These are phyloP conservation scores for Chymomyza caudatula DNA, from an alignment of 2,888 invertebrate genomes.

Conservation along the genomic window DNA sequence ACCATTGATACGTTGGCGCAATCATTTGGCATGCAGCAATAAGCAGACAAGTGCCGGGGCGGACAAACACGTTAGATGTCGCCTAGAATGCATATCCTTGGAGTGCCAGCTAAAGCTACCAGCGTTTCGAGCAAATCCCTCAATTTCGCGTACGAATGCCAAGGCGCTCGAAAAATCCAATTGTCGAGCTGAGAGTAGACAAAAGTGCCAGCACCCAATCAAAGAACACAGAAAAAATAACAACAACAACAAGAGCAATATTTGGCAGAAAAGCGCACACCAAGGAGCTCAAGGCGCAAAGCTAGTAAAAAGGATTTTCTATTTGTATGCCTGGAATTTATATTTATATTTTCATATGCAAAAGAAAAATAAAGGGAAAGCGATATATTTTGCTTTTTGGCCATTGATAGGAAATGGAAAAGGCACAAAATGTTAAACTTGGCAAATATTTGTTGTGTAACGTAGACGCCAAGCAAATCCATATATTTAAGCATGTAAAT, in stretches of 20 bases:
- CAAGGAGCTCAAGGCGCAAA: conserved; percentile 16
- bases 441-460: conserved; percentile 43
- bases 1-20: conserved; percentile 44
- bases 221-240: conserved; percentile 26
- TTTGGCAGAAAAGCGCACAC: conserved; percentile 16
- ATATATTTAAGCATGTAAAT: conserved; percentile 15
- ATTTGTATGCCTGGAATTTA: conserved; percentile 54
- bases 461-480: not conserved
- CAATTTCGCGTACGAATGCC: conserved; percentile 47
- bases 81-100: conserved; percentile 6
- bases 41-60: conserved; percentile 36
- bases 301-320: conserved; percentile 54
- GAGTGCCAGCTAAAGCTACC: too few relatives aligned
- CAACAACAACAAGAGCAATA: conserved; percentile 1
- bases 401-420: conserved; percentile 47
- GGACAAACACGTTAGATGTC: conserved; percentile 14
- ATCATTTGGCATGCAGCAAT: conserved; percentile 61
- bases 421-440: conserved; percentile 18
- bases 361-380: conserved; percentile 33
- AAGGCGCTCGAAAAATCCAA: conserved; percentile 55
- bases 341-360: conserved; percentile 65
- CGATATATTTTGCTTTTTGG: conserved; percentile 30
- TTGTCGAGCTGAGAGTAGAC: conserved; percentile 54
- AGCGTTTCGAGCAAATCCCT: conserved; percentile 36
- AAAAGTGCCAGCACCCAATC: conserved; percentile 21